Base-by-base conservation (phyloP, 1,140 invertebrate genomes). In the Acromyrmex charruanus region DNA sequence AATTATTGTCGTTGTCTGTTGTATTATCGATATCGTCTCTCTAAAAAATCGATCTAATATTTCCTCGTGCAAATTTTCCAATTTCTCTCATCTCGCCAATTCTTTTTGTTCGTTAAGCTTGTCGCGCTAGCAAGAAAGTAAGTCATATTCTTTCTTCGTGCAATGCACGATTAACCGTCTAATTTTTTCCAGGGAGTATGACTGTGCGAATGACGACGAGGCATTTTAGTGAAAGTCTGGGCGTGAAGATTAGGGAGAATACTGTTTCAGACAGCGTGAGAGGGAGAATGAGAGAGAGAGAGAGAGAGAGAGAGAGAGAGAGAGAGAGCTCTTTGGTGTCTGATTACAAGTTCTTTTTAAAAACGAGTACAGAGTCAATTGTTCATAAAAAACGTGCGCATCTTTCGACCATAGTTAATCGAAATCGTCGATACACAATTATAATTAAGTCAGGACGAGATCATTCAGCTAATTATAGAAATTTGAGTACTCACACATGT, bases 301-400 rank as follows among this genome's bases (percentile, higher is more conserved):
- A 39, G 77, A 55, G 55, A 51, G 66, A 66, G 39, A 65, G 39
- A 44, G 39, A 39, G 25, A 51, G 14, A 35, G 63, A 68, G 44
- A 77, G 39, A 28, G 69, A 87, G 80, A 71, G 68, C 21, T 61
- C 16, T 58, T 71, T 16, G 65, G n/a, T 66, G 25, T 55, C 39
- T 63, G 80, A 59, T 72, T 82, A 72, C 14, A 72, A 44, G 35
- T 74, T 74, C 51, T 53, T 74, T 84, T 75, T 75, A 84, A 55
- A 84, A 74, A 61, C 39, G 9, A 82, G 88, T 89, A 90, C 92
- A 92, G 88, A 92, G 93, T 94, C 93, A 94, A 94, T 94, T 94
- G 93, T 72, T 35, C 75, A 55, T 88, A 80, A 10, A 25, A 58
- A 75, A 58, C 31, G 39, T 55, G 72, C 44, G 55, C 58, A 66